Evolutionary conservation across 2,113 vertebrate genomes (phyloP).

Genomic region (Bos indicus): DNA sequence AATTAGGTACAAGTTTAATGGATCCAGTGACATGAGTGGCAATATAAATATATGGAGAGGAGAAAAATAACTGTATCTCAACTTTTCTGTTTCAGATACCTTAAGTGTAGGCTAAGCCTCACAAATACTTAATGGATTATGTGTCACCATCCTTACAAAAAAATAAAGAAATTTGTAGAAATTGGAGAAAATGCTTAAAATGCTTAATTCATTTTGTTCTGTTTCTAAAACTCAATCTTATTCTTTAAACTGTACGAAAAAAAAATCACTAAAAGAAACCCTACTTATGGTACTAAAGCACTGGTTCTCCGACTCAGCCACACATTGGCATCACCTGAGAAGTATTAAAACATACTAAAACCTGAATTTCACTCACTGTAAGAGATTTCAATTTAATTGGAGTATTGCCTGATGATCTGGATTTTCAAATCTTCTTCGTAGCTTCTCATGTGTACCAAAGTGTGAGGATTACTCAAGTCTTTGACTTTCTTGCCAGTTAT

Average conservation of each 20-base stretch:
- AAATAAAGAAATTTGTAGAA: background rate
- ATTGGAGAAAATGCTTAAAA: background rate
- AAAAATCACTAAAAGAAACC: background rate
- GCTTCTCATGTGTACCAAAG: background rate
- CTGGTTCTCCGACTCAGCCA: background rate
- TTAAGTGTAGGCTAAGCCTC: background rate
- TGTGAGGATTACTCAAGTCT: background rate
- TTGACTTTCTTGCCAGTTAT: background rate
- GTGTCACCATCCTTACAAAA: background rate
- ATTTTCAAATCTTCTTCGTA: background rate
- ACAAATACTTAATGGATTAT: background rate
- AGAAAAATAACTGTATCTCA: background rate
- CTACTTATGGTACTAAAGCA: background rate
- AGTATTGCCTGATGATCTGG: background rate
- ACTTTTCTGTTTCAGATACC: background rate
- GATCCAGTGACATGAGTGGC: background rate
- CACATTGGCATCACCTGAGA: background rate
- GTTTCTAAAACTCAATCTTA: background rate
- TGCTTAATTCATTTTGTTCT: background rate
- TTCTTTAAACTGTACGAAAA: background rate
- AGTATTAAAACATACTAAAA: background rate
- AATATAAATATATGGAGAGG: background rate
- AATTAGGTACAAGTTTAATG: background rate
- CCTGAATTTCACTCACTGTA: background rate
- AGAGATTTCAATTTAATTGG: background rate